phyloP scores from a whole-genome alignment of 1,140 invertebrate species.

The Panulirus ornatus region DNA sequence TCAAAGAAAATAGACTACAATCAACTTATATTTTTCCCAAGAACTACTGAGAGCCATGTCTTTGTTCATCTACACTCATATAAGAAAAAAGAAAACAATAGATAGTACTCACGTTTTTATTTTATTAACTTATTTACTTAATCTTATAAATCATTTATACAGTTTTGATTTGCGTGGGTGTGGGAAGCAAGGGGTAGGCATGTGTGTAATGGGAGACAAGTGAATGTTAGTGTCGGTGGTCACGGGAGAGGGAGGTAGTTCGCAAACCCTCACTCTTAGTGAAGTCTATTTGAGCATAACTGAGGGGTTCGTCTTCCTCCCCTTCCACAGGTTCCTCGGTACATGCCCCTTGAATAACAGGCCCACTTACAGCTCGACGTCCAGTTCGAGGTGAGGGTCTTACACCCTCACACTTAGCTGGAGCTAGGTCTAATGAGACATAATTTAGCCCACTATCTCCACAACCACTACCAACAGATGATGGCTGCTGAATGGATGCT shows the following conservation, averaged over 20 bases:
- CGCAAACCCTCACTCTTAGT: slow-evolving; percentile 75
- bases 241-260: slow-evolving; percentile 68
- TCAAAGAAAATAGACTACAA: background rate
- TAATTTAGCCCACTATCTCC: slow-evolving; percentile 65
- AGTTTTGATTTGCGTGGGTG: slow-evolving; percentile 70
- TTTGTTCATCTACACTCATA: background rate
- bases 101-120: slow-evolving; percentile 57
- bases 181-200: slow-evolving; percentile 29
- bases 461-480: slow-evolving; percentile 47
- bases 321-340: slow-evolving; percentile 42
- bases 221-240: slow-evolving; percentile 73
- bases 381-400: slow-evolving; percentile 58
- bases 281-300: slow-evolving; percentile 75
- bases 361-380: slow-evolving; percentile 39
- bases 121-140: slow-evolving; percentile 66
- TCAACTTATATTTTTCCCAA: background rate
- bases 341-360: slow-evolving; percentile 1
- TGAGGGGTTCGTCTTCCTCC: slow-evolving; percentile 65
- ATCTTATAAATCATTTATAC: slow-evolving; percentile 72
- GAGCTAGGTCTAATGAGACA: slow-evolving; percentile 60
- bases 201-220: slow-evolving; percentile 17
- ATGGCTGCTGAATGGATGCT: slow-evolving; percentile 47
- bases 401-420: slow-evolving; percentile 50
- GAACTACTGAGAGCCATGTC: background rate
- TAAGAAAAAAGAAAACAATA: slow-evolving; percentile 36